Base-by-base conservation (phyloP, 92 coral and sea anemone species). In the Hydrozoanthus gracilis region DNA sequence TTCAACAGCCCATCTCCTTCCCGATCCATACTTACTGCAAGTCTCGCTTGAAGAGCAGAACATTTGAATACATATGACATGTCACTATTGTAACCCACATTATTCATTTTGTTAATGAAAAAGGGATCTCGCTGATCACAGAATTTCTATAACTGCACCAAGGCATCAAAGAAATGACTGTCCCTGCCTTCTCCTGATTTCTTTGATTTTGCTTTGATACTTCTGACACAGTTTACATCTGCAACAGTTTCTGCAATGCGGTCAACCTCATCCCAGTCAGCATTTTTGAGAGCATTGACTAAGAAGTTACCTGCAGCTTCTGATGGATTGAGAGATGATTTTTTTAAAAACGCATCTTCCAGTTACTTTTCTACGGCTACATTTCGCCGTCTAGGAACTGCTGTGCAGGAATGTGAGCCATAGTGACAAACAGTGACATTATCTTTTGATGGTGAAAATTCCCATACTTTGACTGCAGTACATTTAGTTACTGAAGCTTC, bases 401-500 rank as follows among this genome's bases (percentile, higher is more conserved):
- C 85, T n/a, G 45, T 12, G 58, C 91, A 92, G 5, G 89, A 82
- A 67, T 90, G 95, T 45, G 9, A 11, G 35, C 95, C 95, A 56
- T 18, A 47, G 50, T 92, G 95, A 77, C 65, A 92, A 45, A 92
- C 87, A 77, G 27, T 84, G 1, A 87, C 91, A 13, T 4, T 49
- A 1, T 83, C 68, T 73, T 87, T 92, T 58, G 10, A 62, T 6
- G 71, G 3, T 20, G 61, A 69, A 71, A 92, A 92, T 65, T 92
- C 95, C 91, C 95, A 92, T 12, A 92, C 72, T 83, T 92, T 92
- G 9, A 65, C 50, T 14, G 92, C 91, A 8, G 74, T 78, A 67
- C 95, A 92, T 8, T 72, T 76, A 9, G 87, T 68, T 39, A 27
- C 66, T 2, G 64, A 20, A 14, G 83, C 87, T 27, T 16, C 60